Evolutionary conservation across 92 coral and sea anemone genomes (phyloP).

Genomic region (Porites lobata): DNA sequence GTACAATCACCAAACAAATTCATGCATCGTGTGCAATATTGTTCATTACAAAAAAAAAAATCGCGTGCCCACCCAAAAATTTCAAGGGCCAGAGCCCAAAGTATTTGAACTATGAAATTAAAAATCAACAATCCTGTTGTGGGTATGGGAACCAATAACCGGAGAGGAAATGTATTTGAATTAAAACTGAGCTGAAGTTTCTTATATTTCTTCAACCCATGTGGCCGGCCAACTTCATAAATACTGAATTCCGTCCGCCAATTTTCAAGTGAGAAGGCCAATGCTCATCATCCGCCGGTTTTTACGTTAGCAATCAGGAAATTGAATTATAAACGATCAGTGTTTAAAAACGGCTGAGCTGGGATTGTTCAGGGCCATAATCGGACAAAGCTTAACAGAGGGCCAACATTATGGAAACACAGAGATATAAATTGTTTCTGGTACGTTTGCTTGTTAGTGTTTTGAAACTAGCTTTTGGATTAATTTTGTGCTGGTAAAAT

Average conservation of each 20-base stretch:
- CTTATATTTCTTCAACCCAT: neutral
- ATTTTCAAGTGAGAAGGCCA: neutral
- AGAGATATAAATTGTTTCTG: neutral
- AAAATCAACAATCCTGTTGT: neutral
- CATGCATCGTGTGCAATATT: too few relatives aligned
- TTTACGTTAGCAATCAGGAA: neutral
- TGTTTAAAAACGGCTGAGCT: neutral
- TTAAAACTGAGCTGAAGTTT: neutral
- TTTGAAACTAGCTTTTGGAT: too few relatives aligned
- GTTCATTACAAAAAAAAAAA: too few relatives aligned
- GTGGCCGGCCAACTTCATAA: neutral
- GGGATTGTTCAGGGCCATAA: too few relatives aligned
- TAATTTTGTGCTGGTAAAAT: neutral
- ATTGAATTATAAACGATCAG: neutral
- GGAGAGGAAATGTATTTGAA: conserved; percentile 1
- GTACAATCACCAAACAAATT: too few relatives aligned
- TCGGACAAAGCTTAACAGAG: too few relatives aligned
- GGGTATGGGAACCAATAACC: neutral
- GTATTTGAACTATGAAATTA: neutral
- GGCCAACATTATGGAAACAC: neutral
- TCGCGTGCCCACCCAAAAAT: neutral
- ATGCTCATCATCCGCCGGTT: neutral
- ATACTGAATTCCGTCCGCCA: neutral
- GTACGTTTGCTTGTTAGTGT: neutral
- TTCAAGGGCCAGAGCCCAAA: neutral